These are phyloP conservation scores for Macrotus californicus DNA, from an alignment of 2,113 vertebrate genomes.

Conservation along the genomic window DNA sequence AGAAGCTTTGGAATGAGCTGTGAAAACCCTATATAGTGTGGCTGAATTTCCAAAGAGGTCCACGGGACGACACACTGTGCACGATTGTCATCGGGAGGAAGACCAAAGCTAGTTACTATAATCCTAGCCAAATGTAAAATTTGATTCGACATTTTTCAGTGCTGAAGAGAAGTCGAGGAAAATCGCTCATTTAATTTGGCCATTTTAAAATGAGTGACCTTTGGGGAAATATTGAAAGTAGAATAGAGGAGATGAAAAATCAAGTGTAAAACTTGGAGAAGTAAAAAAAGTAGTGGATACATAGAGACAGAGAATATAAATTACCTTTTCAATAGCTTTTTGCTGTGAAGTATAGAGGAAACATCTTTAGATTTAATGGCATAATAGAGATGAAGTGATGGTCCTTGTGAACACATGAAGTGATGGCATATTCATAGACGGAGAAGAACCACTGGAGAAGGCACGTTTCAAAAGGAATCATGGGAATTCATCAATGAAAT, in stretches of 20 bases:
- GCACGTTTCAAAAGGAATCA: background rate
- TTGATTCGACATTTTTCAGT: background rate
- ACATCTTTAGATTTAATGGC: background rate
- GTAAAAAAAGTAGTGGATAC: background rate
- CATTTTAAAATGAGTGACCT: background rate
- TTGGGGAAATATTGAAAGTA: background rate
- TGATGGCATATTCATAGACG: background rate
- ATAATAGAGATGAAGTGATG: background rate
- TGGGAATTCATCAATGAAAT: background rate
- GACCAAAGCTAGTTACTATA: background rate
- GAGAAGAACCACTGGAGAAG: background rate
- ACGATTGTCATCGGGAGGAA: background rate
- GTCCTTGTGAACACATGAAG: background rate
- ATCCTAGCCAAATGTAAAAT: background rate
- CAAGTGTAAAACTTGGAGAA: background rate
- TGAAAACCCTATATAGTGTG: background rate
- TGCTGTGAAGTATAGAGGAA: background rate
- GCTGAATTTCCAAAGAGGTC: background rate
- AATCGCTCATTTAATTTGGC: background rate
- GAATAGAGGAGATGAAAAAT: background rate
- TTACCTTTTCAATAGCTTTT: background rate
- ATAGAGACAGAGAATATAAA: background rate
- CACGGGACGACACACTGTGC: fast-evolving
- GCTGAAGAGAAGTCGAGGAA: background rate
- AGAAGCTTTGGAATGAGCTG: background rate